Evolutionary conservation across 2,888 invertebrate species (phyloP).

Genomic region (Trichacis sp.): DNA sequence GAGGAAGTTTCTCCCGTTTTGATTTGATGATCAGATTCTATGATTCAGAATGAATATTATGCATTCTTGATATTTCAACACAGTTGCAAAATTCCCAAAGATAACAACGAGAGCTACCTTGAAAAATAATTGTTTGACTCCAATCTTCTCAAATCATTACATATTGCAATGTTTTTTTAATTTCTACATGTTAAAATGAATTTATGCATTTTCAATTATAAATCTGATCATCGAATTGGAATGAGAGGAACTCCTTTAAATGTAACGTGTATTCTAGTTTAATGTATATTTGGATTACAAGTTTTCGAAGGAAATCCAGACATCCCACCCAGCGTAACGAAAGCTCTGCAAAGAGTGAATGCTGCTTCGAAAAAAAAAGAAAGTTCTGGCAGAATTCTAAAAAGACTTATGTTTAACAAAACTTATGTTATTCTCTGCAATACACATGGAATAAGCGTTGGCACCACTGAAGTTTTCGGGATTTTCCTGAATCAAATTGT

Average conservation of each 20-base stretch:
- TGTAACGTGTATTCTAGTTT: not conserved
- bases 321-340: conserved; percentile 71
- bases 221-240: not conserved
- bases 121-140: too few species aligned
- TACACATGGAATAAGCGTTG: conserved; percentile 80
- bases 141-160: too few species aligned
- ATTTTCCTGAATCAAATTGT: conserved; percentile 73
- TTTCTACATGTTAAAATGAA: too few species aligned
- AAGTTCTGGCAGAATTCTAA: conserved; percentile 61
- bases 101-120: too few species aligned
- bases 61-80: too few species aligned
- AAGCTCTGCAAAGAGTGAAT: conserved; percentile 55
- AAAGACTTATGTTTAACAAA: conserved; percentile 71
- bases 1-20: too few species aligned
- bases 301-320: conserved; percentile 74
- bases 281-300: too few species aligned
- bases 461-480: conserved; percentile 79
- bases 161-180: not conserved
- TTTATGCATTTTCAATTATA: too few species aligned
- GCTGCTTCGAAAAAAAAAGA: conserved; percentile 37
- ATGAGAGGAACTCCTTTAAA: not conserved
- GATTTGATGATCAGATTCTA: too few species aligned
- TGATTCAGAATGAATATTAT: too few species aligned
- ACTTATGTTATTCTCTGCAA: conserved; percentile 73
- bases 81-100: too few species aligned